phyloP scores from a whole-genome alignment of 1,140 invertebrate species.

The Aphidius ervi region DNA sequence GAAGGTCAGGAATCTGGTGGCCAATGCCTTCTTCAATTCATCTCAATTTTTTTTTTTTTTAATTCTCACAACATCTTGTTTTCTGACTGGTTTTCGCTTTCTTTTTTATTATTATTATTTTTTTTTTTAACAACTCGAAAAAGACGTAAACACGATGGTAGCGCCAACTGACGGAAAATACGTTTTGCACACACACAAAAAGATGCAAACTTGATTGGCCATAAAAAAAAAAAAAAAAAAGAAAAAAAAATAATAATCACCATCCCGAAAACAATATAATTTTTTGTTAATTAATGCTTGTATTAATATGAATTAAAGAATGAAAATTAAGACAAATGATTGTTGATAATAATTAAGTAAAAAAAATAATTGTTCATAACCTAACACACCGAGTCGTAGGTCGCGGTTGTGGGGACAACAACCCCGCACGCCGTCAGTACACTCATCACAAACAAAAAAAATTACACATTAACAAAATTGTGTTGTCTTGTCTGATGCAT shows the following conservation, averaged over 20 bases:
- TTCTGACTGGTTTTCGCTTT: conserved; percentile 19
- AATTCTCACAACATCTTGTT: not conserved
- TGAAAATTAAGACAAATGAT: too few species aligned
- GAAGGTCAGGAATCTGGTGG: conserved; percentile 11
- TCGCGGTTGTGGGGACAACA: conserved; percentile 14
- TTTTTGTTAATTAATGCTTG: too few species aligned
- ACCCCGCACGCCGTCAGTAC: not conserved
- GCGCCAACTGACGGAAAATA: conserved; percentile 7
- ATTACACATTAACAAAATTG: not conserved
- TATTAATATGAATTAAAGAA: not conserved
- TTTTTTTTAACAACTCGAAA: conserved; percentile 4
- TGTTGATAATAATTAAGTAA: not conserved
- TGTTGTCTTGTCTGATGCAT: not conserved
- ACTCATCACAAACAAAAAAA: not conserved
- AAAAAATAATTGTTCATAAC: conserved; percentile 13
- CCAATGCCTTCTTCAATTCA: conserved; percentile 8
- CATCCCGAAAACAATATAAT: too few species aligned
- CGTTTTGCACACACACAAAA: not conserved
- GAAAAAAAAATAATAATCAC: not conserved
- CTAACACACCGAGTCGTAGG: conserved; percentile 20
- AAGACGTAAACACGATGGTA: conserved; percentile 13
- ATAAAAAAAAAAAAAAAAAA: not conserved
- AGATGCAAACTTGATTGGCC: not conserved
- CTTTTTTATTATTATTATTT: not conserved
- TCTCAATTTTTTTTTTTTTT: not conserved